Evolutionary conservation across 2,113 vertebrate genomes (phyloP), one percentile per base, ranked within the genome.

Genomic region (Colius striatus): DNA sequence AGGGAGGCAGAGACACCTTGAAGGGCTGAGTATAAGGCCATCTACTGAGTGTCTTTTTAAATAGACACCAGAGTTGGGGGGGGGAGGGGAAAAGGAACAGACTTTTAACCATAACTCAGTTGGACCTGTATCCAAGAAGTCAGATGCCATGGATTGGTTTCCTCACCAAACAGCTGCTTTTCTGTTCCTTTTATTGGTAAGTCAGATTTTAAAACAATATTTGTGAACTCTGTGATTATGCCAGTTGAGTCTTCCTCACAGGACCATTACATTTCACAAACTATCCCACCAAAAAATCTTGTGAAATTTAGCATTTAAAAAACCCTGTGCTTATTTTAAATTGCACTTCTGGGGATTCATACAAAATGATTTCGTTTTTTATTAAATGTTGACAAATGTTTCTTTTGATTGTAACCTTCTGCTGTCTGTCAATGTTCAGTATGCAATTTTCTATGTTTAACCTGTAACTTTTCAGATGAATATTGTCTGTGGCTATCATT

Each of bases 61-160:
- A 89, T 29, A 88, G 85, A 53, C 91, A 84, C 68, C 58, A 58
- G 78, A 82, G 38, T 6, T 71, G 76, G 93, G 93, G 92, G 91
- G 95, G 95, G 93, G 95, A 48, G 85, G 78, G 95, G 89, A 80
- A 87, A 86, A 88, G 68, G 81, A 96, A 84, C 48, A 57, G 67
- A 29, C 95, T 89, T 89, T 90, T 45, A 93, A 94, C 78, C 88
- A 47, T 60, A 94, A 95, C 92, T 97, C 89, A 27, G 45, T 89
- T 84, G 96, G 92, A 85, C 94, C 94, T 61, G 91, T 86, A 84
- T 77, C 79, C 72, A 51, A 96, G 67, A 92, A 94, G 92, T 74
- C 83, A 54, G 57, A 97, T 96, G 96, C 93, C 95, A 98, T 98
- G 98, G 98, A 98, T 66, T 98, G 98, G 98, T 95, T 98, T 57